phyloP scores from a whole-genome alignment of 2,797 vertebrate species.

The Ciconia nigra region DNA sequence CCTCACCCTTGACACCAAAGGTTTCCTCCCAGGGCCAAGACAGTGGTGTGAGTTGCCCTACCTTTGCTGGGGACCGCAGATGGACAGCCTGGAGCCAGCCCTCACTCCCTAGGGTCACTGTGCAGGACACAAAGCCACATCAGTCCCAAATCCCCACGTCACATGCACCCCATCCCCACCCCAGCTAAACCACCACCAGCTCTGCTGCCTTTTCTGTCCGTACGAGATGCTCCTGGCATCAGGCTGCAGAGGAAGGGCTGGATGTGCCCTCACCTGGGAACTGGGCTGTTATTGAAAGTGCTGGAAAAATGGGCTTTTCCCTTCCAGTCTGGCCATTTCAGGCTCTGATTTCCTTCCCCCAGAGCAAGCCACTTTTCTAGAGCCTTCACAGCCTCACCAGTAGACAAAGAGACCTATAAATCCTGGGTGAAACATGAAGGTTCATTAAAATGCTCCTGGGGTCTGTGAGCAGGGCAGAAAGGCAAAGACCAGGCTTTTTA shows the following conservation, averaged over 20 bases:
- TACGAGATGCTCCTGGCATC: accelerated
- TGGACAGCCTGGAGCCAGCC: not conserved
- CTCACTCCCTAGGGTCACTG: not conserved
- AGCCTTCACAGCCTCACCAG: not conserved
- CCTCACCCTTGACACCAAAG: not conserved
- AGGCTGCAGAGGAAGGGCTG: not conserved
- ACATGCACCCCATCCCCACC: not conserved
- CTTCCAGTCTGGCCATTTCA: not conserved
- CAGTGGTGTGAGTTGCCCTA: not conserved
- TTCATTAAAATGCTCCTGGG: not conserved
- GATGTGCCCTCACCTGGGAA: not conserved
- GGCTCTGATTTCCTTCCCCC: not conserved
- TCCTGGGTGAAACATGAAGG: not conserved
- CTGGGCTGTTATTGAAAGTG: not conserved
- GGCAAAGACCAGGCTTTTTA: not conserved
- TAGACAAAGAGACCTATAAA: not conserved
- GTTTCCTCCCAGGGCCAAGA: not conserved
- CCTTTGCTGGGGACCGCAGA: not conserved
- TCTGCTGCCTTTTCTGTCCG: not conserved
- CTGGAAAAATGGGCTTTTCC: not conserved
- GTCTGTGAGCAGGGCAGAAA: not conserved
- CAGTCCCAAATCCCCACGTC: not conserved
- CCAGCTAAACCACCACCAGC: not conserved
- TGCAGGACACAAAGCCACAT: not conserved
- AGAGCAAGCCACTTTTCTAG: not conserved